phyloP scores from a whole-genome alignment of 1,140 invertebrate genomes.

The Lepidurus apus region DNA sequence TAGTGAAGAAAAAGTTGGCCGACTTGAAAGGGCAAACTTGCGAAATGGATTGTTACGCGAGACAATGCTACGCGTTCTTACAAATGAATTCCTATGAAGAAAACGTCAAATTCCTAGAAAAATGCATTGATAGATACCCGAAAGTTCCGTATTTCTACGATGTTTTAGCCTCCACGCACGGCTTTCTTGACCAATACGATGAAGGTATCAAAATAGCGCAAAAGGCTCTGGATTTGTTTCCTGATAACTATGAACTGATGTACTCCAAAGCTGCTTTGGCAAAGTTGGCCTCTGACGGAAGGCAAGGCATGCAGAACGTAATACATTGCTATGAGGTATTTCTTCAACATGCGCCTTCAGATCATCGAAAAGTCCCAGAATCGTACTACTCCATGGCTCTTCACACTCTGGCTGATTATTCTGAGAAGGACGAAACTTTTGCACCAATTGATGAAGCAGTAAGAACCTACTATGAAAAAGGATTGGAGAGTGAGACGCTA shows the following conservation, averaged over 20 bases:
- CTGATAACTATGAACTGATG: background rate
- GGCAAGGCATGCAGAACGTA: background rate
- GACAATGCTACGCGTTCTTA: background rate
- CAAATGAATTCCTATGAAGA: background rate
- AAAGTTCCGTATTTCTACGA: background rate
- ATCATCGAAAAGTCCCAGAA: background rate
- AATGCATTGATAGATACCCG: background rate
- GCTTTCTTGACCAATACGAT: background rate
- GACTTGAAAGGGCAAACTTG: background rate
- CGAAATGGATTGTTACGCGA: background rate
- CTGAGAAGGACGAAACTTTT: background rate
- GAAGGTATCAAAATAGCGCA: background rate
- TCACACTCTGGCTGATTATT: rapidly evolving
- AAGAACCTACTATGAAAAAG: background rate
- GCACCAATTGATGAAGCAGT: background rate
- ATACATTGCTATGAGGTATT: background rate
- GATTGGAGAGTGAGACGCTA: background rate
- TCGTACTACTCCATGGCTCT: background rate
- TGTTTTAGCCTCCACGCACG: background rate
- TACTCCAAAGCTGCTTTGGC: background rate
- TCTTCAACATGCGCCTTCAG: background rate
- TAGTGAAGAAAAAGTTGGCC: background rate
- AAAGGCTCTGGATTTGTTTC: background rate
- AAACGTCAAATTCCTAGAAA: background rate
- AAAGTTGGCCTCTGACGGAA: background rate